Conservation (phyloP, 2,113 vertebrate species). For the Sphaerodactylus townsendi region DNA sequence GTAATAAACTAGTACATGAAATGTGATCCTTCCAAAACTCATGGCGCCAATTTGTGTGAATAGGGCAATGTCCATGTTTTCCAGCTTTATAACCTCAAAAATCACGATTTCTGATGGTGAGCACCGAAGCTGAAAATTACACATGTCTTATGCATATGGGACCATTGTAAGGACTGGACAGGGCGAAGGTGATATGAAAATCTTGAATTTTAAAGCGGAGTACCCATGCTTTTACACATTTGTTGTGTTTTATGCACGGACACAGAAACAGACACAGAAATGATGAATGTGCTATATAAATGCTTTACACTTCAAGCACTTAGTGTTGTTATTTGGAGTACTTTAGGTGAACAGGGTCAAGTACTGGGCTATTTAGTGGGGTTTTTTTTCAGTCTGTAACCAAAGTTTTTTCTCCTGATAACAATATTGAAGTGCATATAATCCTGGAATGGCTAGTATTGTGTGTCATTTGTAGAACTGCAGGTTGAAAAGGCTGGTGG, state of each 20-base stretch:
- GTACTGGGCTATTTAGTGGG: neutral
- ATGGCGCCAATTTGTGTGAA: too few relatives aligned
- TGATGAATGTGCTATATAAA: neutral
- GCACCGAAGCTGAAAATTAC: too few relatives aligned
- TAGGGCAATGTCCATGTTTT: too few relatives aligned
- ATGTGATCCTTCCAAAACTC: too few relatives aligned
- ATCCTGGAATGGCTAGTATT: neutral
- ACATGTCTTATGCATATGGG: too few relatives aligned
- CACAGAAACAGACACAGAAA: too few relatives aligned
- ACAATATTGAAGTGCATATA: conserved; percentile 9
- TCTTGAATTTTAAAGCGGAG: neutral
- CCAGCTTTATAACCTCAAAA: too few relatives aligned
- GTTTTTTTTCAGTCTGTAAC: neutral
- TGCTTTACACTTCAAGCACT: neutral
- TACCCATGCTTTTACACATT: neutral
- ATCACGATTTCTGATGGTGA: too few relatives aligned
- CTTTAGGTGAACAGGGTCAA: neutral
- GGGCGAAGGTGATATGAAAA: neutral
- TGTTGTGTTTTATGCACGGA: neutral
- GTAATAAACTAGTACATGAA: too few relatives aligned
- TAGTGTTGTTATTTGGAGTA: neutral
- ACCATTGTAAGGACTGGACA: too few relatives aligned
- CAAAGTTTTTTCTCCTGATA: neutral
- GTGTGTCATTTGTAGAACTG: neutral
- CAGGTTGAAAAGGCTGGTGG: fast-evolving